Evolutionary conservation across 2,113 vertebrate species (phyloP), one percentile per base, ranked within the genome.

Genomic region (Ariopsis seemanni): DNA sequence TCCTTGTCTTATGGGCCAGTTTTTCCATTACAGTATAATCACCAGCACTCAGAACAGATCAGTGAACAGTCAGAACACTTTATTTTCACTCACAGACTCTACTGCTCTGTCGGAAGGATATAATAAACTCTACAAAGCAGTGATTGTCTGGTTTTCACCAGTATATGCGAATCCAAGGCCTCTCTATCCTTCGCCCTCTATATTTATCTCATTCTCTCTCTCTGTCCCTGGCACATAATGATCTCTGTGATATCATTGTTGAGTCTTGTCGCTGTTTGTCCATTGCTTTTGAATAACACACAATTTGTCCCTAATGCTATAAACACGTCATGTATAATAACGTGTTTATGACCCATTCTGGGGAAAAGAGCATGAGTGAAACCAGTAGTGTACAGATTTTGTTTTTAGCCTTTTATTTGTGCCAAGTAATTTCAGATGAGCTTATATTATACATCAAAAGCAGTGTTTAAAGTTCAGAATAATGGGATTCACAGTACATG

Each of bases 141-240:
- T 7, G 52, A 17, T n/a, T 79, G 25, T 42, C 42, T 42, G 6
- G 30, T 80, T n/a, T 58, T 10, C n/a, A 53, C 25, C n/a, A 57
- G 12, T 6, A 57, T 15, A 30, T 50, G 52, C 74, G 0, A 57
- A 57, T 57, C 53, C 77, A 57, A 79, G 77, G 8, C 50, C 25
- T 17, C 1, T 53, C 12, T 79, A 27, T 79, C 12, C 6, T 18
- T 52, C 48, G 50, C 2, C 50, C 9, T 22, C 18, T 72, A 18
- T 55, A 52, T 62, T 14, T 78, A 12, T 27, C 10, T 52, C 74
- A 14, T 22, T 50, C 74, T 78, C 22, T 77, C 11, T 77, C 50
- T 55, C 50, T 50, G 15, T 25, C 67, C 34, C 67, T 63, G 17
- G 14, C 86, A 72, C 89, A 74, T 84, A 74, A 72, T 86, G 30